A percentile compares a stretch with the other conserved stretches of the same genome.
These are phyloP conservation scores for Camelus dromedarius DNA, from an alignment of 2,113 vertebrate genomes.

Conservation along the genomic window DNA sequence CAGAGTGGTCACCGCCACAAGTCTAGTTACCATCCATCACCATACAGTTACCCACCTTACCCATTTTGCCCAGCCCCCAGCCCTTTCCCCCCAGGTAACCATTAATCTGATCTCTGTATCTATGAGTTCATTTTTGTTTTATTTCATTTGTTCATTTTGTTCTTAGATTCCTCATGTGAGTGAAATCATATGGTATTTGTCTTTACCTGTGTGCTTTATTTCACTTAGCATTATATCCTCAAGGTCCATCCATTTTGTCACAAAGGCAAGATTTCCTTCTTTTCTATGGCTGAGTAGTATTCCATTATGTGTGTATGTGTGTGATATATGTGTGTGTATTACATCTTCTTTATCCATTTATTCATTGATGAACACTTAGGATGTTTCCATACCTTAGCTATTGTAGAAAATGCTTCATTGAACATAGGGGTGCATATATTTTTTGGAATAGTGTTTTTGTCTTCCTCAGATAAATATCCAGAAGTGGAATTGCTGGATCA, in stretches of 20 bases:
- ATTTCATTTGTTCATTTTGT: not conserved
- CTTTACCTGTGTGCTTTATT: not conserved
- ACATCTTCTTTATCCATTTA: not conserved
- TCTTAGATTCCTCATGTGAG: not conserved
- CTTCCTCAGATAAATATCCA: not conserved
- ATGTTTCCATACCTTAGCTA: not conserved
- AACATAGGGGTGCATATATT: not conserved
- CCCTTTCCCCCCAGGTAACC: not conserved
- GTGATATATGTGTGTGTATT: not conserved
- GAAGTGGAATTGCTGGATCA: not conserved
- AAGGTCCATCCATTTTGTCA: not conserved
- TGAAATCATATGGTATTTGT: not conserved
- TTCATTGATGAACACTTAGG: not conserved
- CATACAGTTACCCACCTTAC: not conserved
- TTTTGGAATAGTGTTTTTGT: not conserved
- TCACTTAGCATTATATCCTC: not conserved
- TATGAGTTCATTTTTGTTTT: not conserved
- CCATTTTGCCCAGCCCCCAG: not conserved
- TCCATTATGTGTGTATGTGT: not conserved
- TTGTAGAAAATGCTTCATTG: not conserved
- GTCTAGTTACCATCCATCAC: not conserved
- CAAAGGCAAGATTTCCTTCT: not conserved
- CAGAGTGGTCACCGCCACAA: not conserved
- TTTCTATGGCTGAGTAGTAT: not conserved
- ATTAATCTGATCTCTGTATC: not conserved